Percentiles rank a stretch among this genome's conserved stretches.
phyloP scores from a whole-genome alignment of 2,888 invertebrate species.

The Eurois occulta region DNA sequence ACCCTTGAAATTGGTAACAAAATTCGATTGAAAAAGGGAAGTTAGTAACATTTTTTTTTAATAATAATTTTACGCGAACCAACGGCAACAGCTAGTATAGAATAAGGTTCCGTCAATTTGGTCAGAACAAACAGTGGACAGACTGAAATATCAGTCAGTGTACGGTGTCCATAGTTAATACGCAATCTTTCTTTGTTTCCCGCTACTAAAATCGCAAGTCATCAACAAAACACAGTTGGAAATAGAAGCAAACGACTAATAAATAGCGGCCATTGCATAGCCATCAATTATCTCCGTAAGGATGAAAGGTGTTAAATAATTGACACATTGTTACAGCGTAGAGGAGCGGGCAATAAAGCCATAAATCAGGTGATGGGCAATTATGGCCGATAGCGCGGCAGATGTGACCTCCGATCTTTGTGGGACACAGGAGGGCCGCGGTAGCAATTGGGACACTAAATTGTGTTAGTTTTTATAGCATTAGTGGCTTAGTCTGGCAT shows the following conservation, averaged over 20 bases:
- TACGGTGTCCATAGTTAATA: too few relatives aligned
- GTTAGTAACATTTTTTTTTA: too few relatives aligned
- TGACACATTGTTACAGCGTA: slow-evolving; percentile 12
- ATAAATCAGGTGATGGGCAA: slow-evolving; percentile 54
- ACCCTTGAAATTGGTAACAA: too few relatives aligned
- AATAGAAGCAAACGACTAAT: background rate
- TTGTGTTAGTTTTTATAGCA: background rate
- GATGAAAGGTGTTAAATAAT: slow-evolving; percentile 45
- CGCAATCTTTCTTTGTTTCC: background rate
- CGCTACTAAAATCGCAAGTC: background rate
- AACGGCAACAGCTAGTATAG: too few relatives aligned
- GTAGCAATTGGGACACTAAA: slow-evolving; percentile 19
- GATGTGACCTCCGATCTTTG: slow-evolving; percentile 47
- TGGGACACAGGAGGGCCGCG: background rate
- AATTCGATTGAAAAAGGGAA: too few relatives aligned
- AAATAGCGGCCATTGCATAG: background rate
- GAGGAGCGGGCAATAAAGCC: slow-evolving; percentile 22
- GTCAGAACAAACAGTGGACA: background rate
- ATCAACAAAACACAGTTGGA: background rate
- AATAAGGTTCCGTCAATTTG: background rate
- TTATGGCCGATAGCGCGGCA: slow-evolving; percentile 33
- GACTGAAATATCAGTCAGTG: too few relatives aligned
- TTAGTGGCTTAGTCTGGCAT: background rate
- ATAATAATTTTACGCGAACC: too few relatives aligned
- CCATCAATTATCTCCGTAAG: background rate